Percentiles rank a stretch among this genome's conserved stretches.
phyloP scores from a whole-genome alignment of 2,888 invertebrate genomes.

The Tachina grossa region DNA sequence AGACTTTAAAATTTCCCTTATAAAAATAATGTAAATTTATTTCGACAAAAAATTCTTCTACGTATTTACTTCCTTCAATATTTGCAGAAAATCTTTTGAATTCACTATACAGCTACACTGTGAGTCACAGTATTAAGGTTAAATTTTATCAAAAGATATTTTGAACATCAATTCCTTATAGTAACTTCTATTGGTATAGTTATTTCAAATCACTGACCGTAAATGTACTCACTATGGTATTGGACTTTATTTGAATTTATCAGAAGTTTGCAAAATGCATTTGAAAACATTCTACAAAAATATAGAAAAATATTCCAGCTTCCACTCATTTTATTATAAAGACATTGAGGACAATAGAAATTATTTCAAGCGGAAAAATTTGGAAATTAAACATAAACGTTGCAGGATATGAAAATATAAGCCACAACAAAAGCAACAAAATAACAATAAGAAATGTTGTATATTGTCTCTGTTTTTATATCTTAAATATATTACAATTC shows the following conservation, averaged over 20 bases:
- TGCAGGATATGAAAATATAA: slow-evolving; percentile 76
- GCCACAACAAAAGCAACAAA: slow-evolving; percentile 71
- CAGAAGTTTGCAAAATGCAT: slow-evolving; percentile 10
- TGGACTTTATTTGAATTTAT: not conserved
- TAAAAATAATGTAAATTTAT: slow-evolving; percentile 26
- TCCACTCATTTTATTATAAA: slow-evolving; percentile 42
- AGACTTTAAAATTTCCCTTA: slow-evolving; percentile 33
- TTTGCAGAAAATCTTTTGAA: slow-evolving; percentile 47
- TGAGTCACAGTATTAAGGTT: not conserved
- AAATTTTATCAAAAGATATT: not conserved
- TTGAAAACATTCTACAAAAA: slow-evolving; percentile 3
- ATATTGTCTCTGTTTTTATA: slow-evolving; percentile 37
- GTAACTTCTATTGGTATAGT: not conserved
- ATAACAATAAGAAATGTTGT: slow-evolving; percentile 70
- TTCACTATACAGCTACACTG: not conserved
- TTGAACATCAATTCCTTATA: not conserved
- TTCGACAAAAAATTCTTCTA: slow-evolving; percentile 33
- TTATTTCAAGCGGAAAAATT: slow-evolving; percentile 81
- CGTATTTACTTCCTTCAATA: not conserved
- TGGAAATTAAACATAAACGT: slow-evolving; percentile 82
- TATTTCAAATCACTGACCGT: not conserved
- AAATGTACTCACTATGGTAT: not conserved
- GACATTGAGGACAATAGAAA: slow-evolving; percentile 72
- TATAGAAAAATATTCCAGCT: not conserved
- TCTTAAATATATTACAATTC: slow-evolving; percentile 29